phyloP scores from a whole-genome alignment of 1,140 invertebrate genomes.

The Alviniconcha marisindica region DNA sequence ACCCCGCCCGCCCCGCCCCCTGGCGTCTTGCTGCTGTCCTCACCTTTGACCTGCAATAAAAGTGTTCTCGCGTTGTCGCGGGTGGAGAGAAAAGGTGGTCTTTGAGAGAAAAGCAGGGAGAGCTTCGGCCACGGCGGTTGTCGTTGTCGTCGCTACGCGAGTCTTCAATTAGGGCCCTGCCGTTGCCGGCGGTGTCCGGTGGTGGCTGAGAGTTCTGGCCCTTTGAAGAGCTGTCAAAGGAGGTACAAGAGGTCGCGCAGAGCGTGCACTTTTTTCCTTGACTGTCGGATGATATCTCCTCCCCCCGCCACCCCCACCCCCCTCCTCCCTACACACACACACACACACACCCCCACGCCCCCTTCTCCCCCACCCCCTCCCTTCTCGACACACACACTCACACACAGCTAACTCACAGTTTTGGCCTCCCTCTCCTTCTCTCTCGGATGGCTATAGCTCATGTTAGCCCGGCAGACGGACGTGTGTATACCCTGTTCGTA shows the following conservation, averaged over 20 bases:
- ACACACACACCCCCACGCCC: not conserved
- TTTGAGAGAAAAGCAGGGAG: not conserved
- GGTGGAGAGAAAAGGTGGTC: not conserved
- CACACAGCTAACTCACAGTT: no score
- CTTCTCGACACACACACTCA: no score
- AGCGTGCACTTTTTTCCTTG: not conserved
- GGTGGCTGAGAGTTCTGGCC: not conserved
- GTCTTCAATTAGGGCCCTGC: slow-evolving; percentile 26
- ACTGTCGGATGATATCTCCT: no score
- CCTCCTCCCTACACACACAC: not conserved
- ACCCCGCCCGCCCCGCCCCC: slow-evolving; percentile 3
- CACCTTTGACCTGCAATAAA: slow-evolving; percentile 14
- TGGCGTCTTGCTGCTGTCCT: not conserved
- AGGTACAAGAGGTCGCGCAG: slow-evolving; percentile 8
- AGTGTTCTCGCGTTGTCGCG: slow-evolving; percentile 26
- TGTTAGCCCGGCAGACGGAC: no score
- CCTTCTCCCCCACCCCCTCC: not conserved
- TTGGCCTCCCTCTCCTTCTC: no score
- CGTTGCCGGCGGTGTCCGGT: no score
- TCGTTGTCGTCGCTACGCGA: slow-evolving; percentile 10
- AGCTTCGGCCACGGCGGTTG: not conserved
- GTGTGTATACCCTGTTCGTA: no score
- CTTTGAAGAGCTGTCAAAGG: slow-evolving; percentile 24
- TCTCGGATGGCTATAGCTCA: no score
- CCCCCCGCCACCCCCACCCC: no score